Conservation (phyloP, 2,797 vertebrate species). For the Rhynchotus rufescens region DNA sequence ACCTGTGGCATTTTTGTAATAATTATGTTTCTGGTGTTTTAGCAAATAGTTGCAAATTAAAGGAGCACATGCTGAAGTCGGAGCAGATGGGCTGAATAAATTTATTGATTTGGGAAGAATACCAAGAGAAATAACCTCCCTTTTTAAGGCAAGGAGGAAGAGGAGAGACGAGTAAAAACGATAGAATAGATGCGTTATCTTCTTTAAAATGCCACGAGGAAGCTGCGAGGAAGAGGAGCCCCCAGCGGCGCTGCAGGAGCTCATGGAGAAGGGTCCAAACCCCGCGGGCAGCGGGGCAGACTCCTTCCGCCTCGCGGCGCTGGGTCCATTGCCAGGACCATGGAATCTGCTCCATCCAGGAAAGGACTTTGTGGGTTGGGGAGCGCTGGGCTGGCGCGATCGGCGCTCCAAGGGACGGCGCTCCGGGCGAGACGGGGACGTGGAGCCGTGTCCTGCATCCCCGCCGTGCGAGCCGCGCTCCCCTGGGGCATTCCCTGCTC, state of each 20-base stretch:
- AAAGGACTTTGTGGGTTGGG: too few species aligned
- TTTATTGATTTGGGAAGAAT: neutral
- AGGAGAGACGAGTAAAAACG: neutral
- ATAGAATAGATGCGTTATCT: neutral
- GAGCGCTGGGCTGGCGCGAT: neutral
- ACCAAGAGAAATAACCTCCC: conserved; percentile 5
- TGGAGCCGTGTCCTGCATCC: fast-evolving
- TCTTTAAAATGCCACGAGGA: neutral
- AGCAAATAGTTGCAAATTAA: conserved; percentile 16
- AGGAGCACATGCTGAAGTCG: neutral
- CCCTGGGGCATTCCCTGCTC: neutral
- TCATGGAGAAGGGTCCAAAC: too few species aligned
- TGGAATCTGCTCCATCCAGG: neutral
- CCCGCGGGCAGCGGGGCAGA: too few species aligned
- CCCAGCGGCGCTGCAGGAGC: too few species aligned
- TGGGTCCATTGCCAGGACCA: neutral
- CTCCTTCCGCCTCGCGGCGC: neutral
- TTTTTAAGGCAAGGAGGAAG: neutral
- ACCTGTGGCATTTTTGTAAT: conserved; percentile 26
- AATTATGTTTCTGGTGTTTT: conserved; percentile 17
- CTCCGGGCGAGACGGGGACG: too few species aligned
- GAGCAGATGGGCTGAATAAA: conserved; percentile 55
- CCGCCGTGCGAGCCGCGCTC: fast-evolving
- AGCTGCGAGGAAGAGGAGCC: neutral
- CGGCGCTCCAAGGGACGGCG: neutral